phyloP scores from a whole-genome alignment of 2,113 vertebrate genomes.

The Rhea pennata region DNA sequence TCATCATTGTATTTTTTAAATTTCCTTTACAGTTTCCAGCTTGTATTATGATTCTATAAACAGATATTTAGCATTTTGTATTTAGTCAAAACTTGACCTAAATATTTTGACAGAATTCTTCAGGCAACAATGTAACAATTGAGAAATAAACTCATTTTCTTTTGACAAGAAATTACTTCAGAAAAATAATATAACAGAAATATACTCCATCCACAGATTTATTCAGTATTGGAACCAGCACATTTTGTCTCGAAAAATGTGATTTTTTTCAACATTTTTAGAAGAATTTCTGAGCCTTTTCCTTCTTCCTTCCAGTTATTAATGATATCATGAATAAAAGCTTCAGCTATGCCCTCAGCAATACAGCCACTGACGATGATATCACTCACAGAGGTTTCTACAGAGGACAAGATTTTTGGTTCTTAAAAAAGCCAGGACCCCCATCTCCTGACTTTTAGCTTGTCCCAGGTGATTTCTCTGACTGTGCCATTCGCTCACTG shows the following conservation, averaged over 20 bases:
- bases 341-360: neutral
- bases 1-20: neutral
- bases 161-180: neutral
- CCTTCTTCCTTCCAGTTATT: neutral
- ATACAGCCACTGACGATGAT: neutral
- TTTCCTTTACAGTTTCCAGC: neutral
- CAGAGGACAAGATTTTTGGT: neutral
- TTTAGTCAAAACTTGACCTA: neutral
- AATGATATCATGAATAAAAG: neutral
- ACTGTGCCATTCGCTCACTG: neutral
- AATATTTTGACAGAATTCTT: neutral
- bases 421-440: neutral
- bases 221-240: neutral
- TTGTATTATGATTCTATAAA: neutral
- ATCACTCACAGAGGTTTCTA: fast-evolving
- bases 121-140: neutral
- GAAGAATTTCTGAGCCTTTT: neutral
- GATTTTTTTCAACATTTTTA: neutral
- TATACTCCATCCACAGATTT: neutral
- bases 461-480: neutral
- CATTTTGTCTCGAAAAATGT: neutral
- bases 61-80: neutral
- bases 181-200: neutral
- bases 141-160: neutral
- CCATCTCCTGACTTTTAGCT: neutral